Conservation (phyloP, 2,113 vertebrate species). For the Atlantisia rogersi region DNA sequence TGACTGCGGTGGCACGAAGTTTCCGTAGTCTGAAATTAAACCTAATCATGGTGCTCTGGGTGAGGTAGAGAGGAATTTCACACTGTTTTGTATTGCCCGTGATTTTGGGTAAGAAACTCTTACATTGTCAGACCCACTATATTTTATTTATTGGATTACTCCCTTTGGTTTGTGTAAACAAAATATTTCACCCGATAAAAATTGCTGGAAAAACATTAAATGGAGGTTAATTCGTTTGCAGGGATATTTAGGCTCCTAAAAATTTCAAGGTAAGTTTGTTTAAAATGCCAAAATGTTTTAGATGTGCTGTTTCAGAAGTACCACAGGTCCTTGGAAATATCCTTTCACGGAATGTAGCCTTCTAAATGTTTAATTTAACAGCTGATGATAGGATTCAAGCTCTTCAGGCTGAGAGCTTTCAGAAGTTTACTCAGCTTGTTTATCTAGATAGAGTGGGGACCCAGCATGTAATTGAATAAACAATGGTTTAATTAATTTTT, state of each 20-base stretch:
- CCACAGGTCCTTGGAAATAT: background rate
- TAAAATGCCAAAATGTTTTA: background rate
- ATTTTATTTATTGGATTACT: background rate
- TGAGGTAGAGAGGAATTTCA: background rate
- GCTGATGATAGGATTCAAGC: background rate
- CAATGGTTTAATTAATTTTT: constrained; percentile 21
- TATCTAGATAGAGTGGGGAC: background rate
- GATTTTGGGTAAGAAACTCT: background rate
- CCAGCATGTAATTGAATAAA: constrained; percentile 19
- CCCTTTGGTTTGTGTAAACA: background rate
- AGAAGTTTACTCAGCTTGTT: constrained; percentile 21
- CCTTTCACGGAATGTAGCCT: background rate
- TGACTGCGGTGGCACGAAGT: background rate
- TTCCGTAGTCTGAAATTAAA: background rate
- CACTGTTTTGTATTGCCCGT: background rate
- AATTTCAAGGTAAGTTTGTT: background rate
- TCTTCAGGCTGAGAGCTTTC: background rate
- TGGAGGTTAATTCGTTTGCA: background rate
- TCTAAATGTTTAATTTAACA: constrained; percentile 14
- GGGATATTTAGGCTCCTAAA: background rate
- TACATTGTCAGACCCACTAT: background rate
- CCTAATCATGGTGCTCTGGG: background rate
- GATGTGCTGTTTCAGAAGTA: background rate
- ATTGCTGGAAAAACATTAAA: background rate
- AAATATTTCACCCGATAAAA: background rate